Conservation (phyloP, 2,888 invertebrate genomes). For the Platynereis dumerilii region DNA sequence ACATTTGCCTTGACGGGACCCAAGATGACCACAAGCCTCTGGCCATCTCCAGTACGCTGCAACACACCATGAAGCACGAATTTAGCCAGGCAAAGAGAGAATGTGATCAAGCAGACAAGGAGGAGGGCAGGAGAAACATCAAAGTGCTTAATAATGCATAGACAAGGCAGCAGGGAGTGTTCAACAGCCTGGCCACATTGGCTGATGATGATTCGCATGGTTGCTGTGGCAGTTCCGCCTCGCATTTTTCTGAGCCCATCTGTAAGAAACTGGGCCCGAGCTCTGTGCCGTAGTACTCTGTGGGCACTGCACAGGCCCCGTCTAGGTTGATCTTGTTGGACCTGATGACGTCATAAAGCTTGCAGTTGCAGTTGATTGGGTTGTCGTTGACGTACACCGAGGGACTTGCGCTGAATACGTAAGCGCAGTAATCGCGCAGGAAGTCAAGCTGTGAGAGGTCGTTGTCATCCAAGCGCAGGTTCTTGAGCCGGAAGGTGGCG, state of each 20-base stretch:
- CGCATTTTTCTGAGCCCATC: not conserved
- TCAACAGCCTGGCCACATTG: no score
- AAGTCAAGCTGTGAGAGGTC: not conserved
- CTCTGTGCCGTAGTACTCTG: not conserved
- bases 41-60: no score
- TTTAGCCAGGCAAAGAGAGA: no score
- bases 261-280: not conserved
- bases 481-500: not conserved
- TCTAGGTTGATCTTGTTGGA: constrained; percentile 4
- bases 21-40: no score
- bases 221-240: not conserved
- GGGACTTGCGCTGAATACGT: not conserved
- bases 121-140: no score
- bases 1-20: no score
- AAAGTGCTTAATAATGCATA: no score
- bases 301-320: not conserved
- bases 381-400: not conserved
- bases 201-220: no score
- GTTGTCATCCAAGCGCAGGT: constrained; percentile 1
- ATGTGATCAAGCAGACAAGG: no score
- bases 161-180: no score
- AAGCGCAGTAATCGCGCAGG: constrained; percentile 1
- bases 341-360: not conserved
- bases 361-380: constrained; percentile 9
- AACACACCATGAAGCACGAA: no score